Evolutionary conservation across 2,888 invertebrate genomes (phyloP).

Genomic region (Yponomeuta cagnagella): DNA sequence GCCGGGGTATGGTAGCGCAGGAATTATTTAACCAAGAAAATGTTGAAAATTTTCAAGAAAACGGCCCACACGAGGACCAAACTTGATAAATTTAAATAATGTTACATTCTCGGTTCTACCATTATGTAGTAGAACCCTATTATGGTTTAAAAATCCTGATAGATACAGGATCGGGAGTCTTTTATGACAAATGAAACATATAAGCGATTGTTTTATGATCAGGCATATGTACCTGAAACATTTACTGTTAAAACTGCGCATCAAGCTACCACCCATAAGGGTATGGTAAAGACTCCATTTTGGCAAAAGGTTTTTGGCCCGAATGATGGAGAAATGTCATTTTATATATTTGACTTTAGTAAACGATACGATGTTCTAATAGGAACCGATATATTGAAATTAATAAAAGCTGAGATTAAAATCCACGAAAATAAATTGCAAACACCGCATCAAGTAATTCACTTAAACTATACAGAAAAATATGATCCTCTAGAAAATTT

Average conservation of each 20-base stretch:
- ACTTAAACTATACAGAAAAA: background rate
- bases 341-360: slow-evolving; percentile 10
- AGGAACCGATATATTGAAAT: slow-evolving; percentile 11
- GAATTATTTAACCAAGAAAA: too few species aligned
- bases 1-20: too few species aligned
- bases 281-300: too few species aligned
- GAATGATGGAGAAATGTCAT: too few species aligned
- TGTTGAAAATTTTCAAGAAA: too few species aligned
- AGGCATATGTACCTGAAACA: slow-evolving; percentile 17
- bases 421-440: slow-evolving; percentile 18
- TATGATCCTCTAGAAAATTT: background rate
- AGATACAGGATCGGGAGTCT: slow-evolving; percentile 19
- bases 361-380: slow-evolving; percentile 6
- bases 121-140: too few species aligned
- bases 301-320: too few species aligned
- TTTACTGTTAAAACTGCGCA: slow-evolving; percentile 19
- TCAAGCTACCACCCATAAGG: too few species aligned
- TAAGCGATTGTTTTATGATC: slow-evolving; percentile 17
- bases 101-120: too few species aligned
- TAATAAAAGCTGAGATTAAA: slow-evolving; percentile 22
- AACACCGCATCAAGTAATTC: slow-evolving; percentile 10
- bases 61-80: too few species aligned
- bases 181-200: slow-evolving; percentile 18
- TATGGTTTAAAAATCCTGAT: slow-evolving; percentile 19
- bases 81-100: too few species aligned